phyloP scores from a whole-genome alignment of 2,797 vertebrate genomes.

The Natrix natrix region DNA sequence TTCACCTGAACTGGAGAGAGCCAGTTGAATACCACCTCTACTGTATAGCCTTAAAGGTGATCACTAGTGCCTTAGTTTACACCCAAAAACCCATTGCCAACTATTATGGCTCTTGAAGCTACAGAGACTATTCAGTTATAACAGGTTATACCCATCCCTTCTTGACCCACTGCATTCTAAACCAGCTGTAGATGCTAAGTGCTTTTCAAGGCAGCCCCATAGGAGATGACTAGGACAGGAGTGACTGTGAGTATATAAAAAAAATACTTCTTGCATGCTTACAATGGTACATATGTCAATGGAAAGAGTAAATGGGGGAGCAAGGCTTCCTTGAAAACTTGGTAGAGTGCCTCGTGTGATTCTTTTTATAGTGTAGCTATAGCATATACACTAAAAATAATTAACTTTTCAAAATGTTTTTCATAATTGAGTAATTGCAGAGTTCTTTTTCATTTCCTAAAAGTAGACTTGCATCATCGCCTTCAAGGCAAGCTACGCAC shows the following conservation, averaged over 20 bases:
- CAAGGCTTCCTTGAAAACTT: neutral
- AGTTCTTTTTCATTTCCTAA: neutral
- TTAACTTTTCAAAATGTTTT: neutral
- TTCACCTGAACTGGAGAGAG: no score
- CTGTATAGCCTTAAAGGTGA: neutral
- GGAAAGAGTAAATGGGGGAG: neutral
- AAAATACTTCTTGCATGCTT: neutral
- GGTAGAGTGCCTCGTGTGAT: neutral
- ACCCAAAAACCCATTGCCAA: neutral
- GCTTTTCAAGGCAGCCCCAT: neutral
- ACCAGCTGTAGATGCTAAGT: neutral
- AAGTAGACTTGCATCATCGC: neutral
- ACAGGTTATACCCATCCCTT: neutral
- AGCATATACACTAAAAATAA: neutral
- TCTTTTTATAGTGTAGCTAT: neutral
- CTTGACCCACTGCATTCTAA: neutral
- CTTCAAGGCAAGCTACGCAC: neutral
- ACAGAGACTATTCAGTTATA: neutral
- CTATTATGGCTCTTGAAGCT: neutral
- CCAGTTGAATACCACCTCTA: no score
- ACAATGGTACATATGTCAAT: neutral
- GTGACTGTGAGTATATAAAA: neutral
- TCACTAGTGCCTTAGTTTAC: neutral
- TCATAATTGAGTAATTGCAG: neutral
- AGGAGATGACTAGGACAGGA: neutral